phyloP scores from a whole-genome alignment of 2,888 invertebrate genomes.

The Nomada flava region DNA sequence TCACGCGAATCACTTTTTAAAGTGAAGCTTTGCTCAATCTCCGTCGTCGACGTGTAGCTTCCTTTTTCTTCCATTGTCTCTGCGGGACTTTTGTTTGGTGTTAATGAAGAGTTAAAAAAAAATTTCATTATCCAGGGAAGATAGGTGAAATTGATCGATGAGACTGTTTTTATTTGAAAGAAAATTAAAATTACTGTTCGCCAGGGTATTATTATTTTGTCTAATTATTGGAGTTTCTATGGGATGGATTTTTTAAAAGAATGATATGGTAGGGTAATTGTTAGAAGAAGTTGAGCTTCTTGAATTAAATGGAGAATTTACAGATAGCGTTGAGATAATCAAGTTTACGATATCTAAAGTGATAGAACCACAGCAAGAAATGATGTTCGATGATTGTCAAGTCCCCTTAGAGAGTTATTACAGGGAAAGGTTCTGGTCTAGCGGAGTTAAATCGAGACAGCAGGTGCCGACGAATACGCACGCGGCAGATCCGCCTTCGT shows the following conservation, averaged over 20 bases:
- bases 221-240: no score
- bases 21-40: not conserved
- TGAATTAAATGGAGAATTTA: no score
- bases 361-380: not conserved
- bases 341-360: no score
- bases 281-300: no score
- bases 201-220: no score
- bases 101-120: no score
- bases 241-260: not conserved
- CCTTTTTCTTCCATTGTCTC: not conserved
- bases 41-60: not conserved
- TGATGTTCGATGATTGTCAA: not conserved
- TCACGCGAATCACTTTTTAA: conserved; percentile 22
- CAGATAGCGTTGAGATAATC: no score
- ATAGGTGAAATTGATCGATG: no score
- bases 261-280: no score
- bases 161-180: no score
- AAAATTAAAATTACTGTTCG: no score
- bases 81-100: not conserved
- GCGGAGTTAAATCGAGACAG: conserved; percentile 44
- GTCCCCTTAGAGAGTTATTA: conserved; percentile 2
- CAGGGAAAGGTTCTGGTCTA: conserved; percentile 43
- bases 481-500: conserved; percentile 43
- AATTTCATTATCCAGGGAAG: no score
- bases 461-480: conserved; percentile 41